These are phyloP conservation scores for Piezodorus guildinii DNA, from an alignment of 1,140 invertebrate species.

Conservation along the genomic window DNA sequence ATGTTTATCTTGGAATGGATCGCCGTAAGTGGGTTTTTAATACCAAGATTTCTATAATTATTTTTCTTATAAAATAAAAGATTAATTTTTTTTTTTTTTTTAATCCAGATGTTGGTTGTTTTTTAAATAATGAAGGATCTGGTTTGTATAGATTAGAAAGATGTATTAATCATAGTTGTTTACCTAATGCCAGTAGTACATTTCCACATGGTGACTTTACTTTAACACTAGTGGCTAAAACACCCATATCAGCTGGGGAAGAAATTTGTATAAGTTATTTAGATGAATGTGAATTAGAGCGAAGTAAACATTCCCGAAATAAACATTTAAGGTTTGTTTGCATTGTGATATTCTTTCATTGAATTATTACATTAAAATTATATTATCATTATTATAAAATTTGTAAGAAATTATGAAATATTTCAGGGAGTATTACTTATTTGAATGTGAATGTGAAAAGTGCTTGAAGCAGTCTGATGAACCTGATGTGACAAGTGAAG, in stretches of 20 bases:
- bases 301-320: slow-evolving; percentile 75
- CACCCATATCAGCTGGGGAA: slow-evolving; percentile 65
- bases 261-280: slow-evolving; percentile 88
- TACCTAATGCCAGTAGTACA: slow-evolving; percentile 72
- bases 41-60: background rate
- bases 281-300: slow-evolving; percentile 64
- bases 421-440: slow-evolving; percentile 75
- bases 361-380: background rate
- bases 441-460: slow-evolving; percentile 67
- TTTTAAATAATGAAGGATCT: slow-evolving; percentile 88
- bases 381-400: background rate
- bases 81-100: background rate
- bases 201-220: slow-evolving; percentile 77
- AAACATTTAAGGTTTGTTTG: slow-evolving; percentile 49
- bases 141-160: slow-evolving; percentile 78
- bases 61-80: background rate
- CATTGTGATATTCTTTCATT: background rate
- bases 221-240: slow-evolving; percentile 60
- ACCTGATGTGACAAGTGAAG: slow-evolving; percentile 67
- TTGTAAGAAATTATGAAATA: slow-evolving; percentile 21
- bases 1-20: slow-evolving; percentile 72
- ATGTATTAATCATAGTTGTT: slow-evolving; percentile 83
- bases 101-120: slow-evolving; percentile 63
- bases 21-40: slow-evolving; percentile 45
- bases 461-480: slow-evolving; percentile 62